Evolutionary conservation across 2,888 invertebrate species (phyloP), one percentile per base, ranked within the genome.

Genomic region (Tipula vernalis): DNA sequence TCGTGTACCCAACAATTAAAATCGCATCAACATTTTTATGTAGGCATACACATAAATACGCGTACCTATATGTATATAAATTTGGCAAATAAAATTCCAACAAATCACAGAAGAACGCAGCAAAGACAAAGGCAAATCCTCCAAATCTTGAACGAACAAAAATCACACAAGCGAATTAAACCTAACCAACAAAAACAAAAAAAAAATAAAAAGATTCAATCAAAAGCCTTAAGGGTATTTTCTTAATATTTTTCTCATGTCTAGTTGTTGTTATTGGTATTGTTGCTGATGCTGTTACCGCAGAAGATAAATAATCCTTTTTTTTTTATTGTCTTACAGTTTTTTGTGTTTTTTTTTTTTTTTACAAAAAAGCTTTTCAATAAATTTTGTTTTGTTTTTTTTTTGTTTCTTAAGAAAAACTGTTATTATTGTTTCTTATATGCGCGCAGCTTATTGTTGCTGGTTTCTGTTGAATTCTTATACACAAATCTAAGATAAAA

Each of bases 201-300:
- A 51, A 51, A 51, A 15, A 51, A 51, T 6, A 10, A 71, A 71
- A 71, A 71, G 28, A 71, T 71, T 71, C 71, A 71, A 71, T 71
- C 71, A 71, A 71, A 71, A 71, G 71, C 71, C 71, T 71, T 71
- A 71, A 71, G 28, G 71, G 71, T 28, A 71, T 71, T 71, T 71
- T 71, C 71, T 71, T 71, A 71, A 71, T 71, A 71, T 71, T 71
- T 71, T 71, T 71, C 71, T 71, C 71, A 71, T 71, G 71, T 71
- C 71, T 71, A 3, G n/a, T 51, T n/a, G 10, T 71, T 28, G 28
- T 71, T 51, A 5, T 18, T 71, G 28, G 15, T 57, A 57, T 57
- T 71, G 71, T 71, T 71, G 71, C 71, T 71, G 71, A 10, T 71
- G 71, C 18, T 71, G 71, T 71, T 71, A 71, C 71, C 71, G 71